Conservation (phyloP, 2,797 vertebrate genomes). For the Sebastes wilsoni region DNA sequence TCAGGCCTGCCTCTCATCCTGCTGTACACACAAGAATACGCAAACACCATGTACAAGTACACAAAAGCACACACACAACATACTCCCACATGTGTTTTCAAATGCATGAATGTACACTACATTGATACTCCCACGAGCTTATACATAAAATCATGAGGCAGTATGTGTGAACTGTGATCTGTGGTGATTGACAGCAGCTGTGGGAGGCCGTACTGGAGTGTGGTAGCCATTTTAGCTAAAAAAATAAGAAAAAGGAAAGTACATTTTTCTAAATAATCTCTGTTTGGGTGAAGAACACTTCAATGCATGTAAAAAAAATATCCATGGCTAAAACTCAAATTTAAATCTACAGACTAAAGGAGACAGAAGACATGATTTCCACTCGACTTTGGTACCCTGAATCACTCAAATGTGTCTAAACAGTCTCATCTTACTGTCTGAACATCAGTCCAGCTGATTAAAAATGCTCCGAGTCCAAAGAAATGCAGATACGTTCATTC, state of each 20-base stretch:
- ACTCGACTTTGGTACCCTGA: background rate
- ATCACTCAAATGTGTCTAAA: background rate
- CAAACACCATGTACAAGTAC: constrained; percentile 14
- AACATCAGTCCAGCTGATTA: background rate
- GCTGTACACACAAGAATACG: background rate
- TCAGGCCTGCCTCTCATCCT: constrained; percentile 17
- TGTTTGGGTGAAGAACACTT: background rate
- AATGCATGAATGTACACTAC: constrained; percentile 45
- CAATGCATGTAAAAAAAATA: background rate
- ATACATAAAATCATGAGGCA: constrained; percentile 58
- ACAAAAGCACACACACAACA: constrained; percentile 19
- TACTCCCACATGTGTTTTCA: constrained; percentile 54
- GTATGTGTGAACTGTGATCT: constrained; percentile 38
- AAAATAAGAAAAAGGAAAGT: background rate
- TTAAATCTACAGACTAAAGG: background rate
- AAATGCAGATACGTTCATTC: background rate
- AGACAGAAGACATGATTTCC: background rate
- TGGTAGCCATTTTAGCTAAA: constrained; percentile 22
- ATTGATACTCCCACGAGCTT: constrained; percentile 52
- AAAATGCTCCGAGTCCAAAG: background rate
- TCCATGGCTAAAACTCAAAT: background rate
- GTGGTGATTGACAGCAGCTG: constrained; percentile 43
- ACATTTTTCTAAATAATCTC: background rate
- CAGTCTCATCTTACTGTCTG: background rate
- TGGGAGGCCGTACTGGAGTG: constrained; percentile 28